Base-by-base conservation (phyloP, 2,797 vertebrate species). In the Tenualosa ilisha region DNA sequence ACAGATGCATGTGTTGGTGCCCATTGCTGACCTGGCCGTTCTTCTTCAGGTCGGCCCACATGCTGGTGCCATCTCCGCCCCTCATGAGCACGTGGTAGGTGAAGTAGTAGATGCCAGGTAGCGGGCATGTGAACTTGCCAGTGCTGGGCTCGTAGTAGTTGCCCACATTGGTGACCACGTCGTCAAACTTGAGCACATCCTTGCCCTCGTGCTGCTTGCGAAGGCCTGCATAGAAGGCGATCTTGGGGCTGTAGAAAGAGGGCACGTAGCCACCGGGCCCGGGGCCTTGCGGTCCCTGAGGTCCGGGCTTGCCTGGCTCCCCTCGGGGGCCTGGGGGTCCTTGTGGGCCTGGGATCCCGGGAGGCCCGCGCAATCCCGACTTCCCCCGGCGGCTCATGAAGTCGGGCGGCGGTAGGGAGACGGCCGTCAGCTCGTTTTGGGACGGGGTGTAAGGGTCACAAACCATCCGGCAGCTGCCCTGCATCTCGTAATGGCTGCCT, bases 401-500 rank as follows among this genome's bases (percentile, higher is more conserved):
- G 84, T 97, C 96, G 90, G 97, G 97, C 1, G 97, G 94, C 0
- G 91, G 94, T 0, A 96, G 96, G 53, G 94, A 94, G 3, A 94
- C 81, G 3, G 91, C 91, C 0, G 92, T 90, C 87, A 94, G 85
- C 87, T 94, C 94, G 24, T 93, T 89, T 65, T 93, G 93, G 0
- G 94, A 93, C 11, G 95, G 91, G 22, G 93, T 95, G 83, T 96
- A 96, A 13, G 96, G 96, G 90, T 97, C 96, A 72, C 96, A 97
- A 59, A 97, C 96, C 96, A 97, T 97, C 84, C 95, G 95, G 91
- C 97, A 97, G 91, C 97, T 98, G 86, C 97, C 97, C 81, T 97
- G 90, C 97, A 98, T 98, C 92, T 98, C 97, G 22, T 97, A 98
- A 92, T 96, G 97, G 1, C 96, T 96, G 40, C 96, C 96, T 46